Conservation (phyloP, 2,888 invertebrate species). For the Xestia c-nigrum region DNA sequence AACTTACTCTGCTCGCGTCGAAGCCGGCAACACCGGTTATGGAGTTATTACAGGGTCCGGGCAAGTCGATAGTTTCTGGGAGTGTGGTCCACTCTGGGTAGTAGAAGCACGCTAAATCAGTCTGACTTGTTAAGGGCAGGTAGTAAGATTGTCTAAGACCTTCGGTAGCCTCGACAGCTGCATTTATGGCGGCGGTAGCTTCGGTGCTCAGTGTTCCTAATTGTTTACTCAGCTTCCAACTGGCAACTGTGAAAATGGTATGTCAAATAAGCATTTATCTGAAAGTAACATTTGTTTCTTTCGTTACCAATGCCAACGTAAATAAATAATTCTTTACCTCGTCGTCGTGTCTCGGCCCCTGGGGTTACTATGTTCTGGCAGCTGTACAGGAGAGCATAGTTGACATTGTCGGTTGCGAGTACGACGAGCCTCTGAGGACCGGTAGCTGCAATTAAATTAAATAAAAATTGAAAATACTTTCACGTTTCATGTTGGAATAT, state of each 20-base stretch:
- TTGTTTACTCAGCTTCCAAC: constrained; percentile 83
- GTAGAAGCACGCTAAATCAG: constrained; percentile 17
- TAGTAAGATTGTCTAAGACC: constrained; percentile 70
- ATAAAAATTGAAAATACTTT: neutral
- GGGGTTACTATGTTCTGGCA: constrained; percentile 72
- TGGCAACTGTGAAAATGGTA: constrained; percentile 75
- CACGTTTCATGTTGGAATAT: neutral
- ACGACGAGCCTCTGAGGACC: constrained; percentile 76
- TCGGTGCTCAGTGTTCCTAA: constrained; percentile 69
- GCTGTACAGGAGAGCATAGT: constrained; percentile 81
- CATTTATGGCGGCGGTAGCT: constrained; percentile 53
- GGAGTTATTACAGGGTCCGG: constrained; percentile 7
- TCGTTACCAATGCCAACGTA: neutral
- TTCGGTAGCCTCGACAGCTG: neutral
- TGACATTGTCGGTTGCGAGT: constrained; percentile 81
- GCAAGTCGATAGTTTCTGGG: constrained; percentile 11
- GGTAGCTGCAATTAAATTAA: constrained; percentile 54
- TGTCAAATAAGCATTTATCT: constrained; percentile 15
- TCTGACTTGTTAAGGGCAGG: constrained; percentile 62
- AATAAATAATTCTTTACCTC: constrained; percentile 73
- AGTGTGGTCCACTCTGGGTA: neutral
- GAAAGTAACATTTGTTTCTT: neutral
- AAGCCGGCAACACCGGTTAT: constrained; percentile 3
- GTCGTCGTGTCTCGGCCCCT: constrained; percentile 50
- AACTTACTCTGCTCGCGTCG: neutral